Percentiles rank a stretch among this genome's conserved stretches.
phyloP scores from a whole-genome alignment of 2,113 vertebrate genomes.

The Beaufortia kweichowensis region DNA sequence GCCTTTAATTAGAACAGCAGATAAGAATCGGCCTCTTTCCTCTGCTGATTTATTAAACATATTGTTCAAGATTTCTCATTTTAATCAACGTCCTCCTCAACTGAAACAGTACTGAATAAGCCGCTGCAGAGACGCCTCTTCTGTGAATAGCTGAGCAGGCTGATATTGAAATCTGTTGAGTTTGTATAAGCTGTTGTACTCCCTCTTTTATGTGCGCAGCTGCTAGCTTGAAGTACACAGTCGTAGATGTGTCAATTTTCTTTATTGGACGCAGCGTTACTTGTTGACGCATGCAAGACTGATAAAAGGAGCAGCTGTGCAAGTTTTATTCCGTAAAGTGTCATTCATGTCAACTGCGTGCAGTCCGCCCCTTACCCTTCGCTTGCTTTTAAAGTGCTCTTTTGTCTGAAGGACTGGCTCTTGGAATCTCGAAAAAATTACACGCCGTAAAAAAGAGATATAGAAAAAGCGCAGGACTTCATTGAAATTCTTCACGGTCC shows the following conservation, averaged over 20 bases:
- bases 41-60: slow-evolving; percentile 68
- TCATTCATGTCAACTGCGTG: slow-evolving; percentile 61
- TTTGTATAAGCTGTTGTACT: slow-evolving; percentile 62
- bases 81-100: slow-evolving; percentile 72
- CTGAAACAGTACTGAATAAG: slow-evolving; percentile 62
- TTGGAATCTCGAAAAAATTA: slow-evolving; percentile 17
- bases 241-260: slow-evolving; percentile 63
- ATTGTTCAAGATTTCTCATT: slow-evolving; percentile 70
- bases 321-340: slow-evolving; percentile 65
- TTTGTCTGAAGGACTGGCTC: slow-evolving; percentile 49
- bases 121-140: slow-evolving; percentile 51
- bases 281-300: slow-evolving; percentile 62
- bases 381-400: slow-evolving; percentile 57
- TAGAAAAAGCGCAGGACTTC: background rate
- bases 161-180: slow-evolving; percentile 66
- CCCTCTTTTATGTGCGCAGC: slow-evolving; percentile 69
- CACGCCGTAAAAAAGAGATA: slow-evolving; percentile 8
- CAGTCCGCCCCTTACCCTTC: slow-evolving; percentile 57
- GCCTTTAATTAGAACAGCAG: slow-evolving; percentile 64
- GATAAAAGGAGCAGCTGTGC: slow-evolving; percentile 75
- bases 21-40: slow-evolving; percentile 72
- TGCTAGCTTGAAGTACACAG: slow-evolving; percentile 66
- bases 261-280: slow-evolving; percentile 60
- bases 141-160: slow-evolving; percentile 67
- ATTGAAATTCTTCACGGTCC: slow-evolving; percentile 44